Evolutionary conservation across 2,113 vertebrate genomes (phyloP).

Genomic region (Pungitius pungitius): DNA sequence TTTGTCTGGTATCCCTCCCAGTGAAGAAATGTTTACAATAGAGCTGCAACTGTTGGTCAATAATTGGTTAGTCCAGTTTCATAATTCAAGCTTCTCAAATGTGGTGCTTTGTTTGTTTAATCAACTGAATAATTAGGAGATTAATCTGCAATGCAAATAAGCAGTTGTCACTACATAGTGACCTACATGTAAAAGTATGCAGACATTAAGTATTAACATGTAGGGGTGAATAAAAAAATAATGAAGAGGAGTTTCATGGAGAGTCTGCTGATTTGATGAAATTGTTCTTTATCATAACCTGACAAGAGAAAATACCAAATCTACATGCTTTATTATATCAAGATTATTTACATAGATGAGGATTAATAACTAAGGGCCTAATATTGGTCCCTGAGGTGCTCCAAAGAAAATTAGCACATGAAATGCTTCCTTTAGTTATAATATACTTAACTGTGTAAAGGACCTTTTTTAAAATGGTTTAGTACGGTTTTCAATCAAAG

Average conservation of each 20-base stretch:
- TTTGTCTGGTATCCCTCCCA: background rate
- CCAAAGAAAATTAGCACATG: background rate
- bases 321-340: background rate
- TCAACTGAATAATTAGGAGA: background rate
- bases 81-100: background rate
- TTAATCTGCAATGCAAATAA: background rate
- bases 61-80: background rate
- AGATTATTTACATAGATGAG: background rate
- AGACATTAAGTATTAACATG: background rate
- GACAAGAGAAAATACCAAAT: background rate
- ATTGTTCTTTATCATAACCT: background rate
- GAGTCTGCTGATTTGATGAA: background rate
- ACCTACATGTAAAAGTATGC: background rate
- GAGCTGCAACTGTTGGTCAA: background rate
- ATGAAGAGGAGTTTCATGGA: background rate
- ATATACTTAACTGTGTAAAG: background rate
- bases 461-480: background rate
- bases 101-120: background rate
- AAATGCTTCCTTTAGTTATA: background rate
- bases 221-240: background rate
- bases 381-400: slow-evolving; percentile 6
- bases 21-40: background rate
- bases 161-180: background rate
- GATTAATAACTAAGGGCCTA: background rate
- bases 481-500: background rate